A percentile compares a stretch with the other conserved stretches of the same genome.
These are phyloP conservation scores for Panulirus ornatus DNA, from an alignment of 1,140 invertebrate genomes.

Conservation along the genomic window DNA sequence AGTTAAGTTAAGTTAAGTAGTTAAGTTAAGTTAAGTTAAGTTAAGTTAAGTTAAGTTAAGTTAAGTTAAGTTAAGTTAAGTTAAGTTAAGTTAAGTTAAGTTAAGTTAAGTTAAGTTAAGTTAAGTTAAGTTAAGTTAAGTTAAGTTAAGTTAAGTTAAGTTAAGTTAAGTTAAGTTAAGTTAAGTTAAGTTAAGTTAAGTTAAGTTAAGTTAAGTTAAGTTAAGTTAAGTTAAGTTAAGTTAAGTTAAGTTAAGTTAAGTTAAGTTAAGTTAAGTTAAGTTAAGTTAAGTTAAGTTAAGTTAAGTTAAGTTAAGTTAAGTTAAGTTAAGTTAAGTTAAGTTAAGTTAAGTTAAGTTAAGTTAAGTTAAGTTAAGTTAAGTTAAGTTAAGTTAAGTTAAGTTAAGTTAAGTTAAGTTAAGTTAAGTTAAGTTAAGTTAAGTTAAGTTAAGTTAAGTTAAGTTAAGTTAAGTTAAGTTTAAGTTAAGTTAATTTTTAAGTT, in stretches of 20 bases:
- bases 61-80: conserved; percentile 8
- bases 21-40: conserved; percentile 23
- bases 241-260: conserved; percentile 22
- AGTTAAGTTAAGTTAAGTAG: conserved; percentile 12
- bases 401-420: background rate
- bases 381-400: background rate
- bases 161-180: background rate
- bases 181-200: conserved; percentile 22
- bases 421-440: no score
- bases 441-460: no score
- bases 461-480: no score
- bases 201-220: conserved; percentile 23
- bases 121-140: conserved; percentile 6
- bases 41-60: conserved; percentile 11
- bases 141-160: conserved; percentile 16
- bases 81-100: conserved; percentile 19
- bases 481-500: no score
- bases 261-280: conserved; percentile 16
- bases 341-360: conserved; percentile 15
- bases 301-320: conserved; percentile 8
- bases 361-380: conserved; percentile 15
- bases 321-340: conserved; percentile 20
- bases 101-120: conserved; percentile 15
- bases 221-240: conserved; percentile 15
- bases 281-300: conserved; percentile 7